Evolutionary conservation across 2,888 invertebrate species (phyloP).

Genomic region (Acronicta leporina): DNA sequence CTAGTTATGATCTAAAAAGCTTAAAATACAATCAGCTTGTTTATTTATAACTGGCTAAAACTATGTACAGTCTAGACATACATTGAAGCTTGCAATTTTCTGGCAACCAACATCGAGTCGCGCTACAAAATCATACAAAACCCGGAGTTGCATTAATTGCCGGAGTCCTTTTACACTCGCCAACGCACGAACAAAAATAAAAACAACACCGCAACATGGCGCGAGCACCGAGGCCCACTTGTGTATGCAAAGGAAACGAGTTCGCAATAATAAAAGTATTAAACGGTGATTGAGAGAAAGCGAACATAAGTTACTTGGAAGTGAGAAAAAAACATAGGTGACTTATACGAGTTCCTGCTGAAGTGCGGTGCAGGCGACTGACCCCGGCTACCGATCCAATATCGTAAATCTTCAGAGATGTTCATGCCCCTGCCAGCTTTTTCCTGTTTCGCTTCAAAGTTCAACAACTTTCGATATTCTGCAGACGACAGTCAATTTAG

Average conservation of each 20-base stretch:
- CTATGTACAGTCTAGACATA: slow-evolving; percentile 24
- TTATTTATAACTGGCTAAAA: no score
- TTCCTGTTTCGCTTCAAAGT: slow-evolving; percentile 71
- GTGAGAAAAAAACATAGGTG: slow-evolving; percentile 57
- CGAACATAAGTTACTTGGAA: slow-evolving; percentile 63
- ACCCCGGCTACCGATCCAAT: slow-evolving; percentile 70
- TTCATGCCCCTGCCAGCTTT: slow-evolving; percentile 66
- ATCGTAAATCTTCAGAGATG: slow-evolving; percentile 73
- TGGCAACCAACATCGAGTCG: slow-evolving; percentile 38
- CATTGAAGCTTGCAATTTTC: slow-evolving; percentile 35
- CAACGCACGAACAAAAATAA: slow-evolving; percentile 60
- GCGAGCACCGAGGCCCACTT: slow-evolving; percentile 60
- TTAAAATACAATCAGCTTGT: no score
- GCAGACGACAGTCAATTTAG: slow-evolving; percentile 59
- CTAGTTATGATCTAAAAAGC: background rate
- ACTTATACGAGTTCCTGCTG: slow-evolving; percentile 51
- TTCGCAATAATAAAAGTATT: slow-evolving; percentile 64
- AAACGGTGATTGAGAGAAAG: slow-evolving; percentile 62
- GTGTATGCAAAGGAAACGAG: slow-evolving; percentile 67
- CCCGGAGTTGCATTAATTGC: slow-evolving; percentile 61
- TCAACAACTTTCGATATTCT: slow-evolving; percentile 71
- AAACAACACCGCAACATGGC: slow-evolving; percentile 60
- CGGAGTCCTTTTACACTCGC: slow-evolving; percentile 54
- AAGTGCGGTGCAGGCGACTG: slow-evolving; percentile 70
- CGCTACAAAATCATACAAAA: slow-evolving; percentile 49